Conservation (phyloP, 2,113 vertebrate species). For the Taxidea taxus region DNA sequence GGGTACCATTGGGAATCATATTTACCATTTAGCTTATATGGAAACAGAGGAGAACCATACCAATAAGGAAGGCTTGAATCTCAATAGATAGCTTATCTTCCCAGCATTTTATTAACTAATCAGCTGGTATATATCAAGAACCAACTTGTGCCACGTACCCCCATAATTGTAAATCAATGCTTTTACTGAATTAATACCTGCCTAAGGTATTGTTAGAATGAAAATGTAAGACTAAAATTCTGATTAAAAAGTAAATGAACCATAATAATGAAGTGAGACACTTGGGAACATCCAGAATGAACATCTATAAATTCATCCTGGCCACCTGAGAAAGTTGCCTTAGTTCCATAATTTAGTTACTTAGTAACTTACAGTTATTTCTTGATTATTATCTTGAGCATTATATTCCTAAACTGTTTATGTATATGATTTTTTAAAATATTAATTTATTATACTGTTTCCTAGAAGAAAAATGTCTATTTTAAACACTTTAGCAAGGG, state of each 20-base stretch:
- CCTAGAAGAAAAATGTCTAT: not conserved
- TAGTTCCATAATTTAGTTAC: not conserved
- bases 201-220: not conserved
- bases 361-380: not conserved
- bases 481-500: not conserved
- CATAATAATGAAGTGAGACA: not conserved
- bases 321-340: not conserved
- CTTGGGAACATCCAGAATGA: not conserved
- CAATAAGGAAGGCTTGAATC: not conserved
- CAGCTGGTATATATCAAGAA: not conserved
- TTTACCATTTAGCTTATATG: not conserved
- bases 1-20: not conserved
- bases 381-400: not conserved
- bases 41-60: not conserved
- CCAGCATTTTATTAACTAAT: not conserved
- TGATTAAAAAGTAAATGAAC: not conserved
- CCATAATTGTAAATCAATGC: not conserved
- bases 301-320: not conserved
- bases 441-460: not conserved
- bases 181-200: constrained; percentile 10
- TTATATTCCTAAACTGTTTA: not conserved
- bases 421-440: not conserved
- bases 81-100: not conserved
- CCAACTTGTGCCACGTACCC: not conserved
- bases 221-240: not conserved